Evolutionary conservation across 2,113 vertebrate species (phyloP).

Genomic region (Collichthys lucidus): DNA sequence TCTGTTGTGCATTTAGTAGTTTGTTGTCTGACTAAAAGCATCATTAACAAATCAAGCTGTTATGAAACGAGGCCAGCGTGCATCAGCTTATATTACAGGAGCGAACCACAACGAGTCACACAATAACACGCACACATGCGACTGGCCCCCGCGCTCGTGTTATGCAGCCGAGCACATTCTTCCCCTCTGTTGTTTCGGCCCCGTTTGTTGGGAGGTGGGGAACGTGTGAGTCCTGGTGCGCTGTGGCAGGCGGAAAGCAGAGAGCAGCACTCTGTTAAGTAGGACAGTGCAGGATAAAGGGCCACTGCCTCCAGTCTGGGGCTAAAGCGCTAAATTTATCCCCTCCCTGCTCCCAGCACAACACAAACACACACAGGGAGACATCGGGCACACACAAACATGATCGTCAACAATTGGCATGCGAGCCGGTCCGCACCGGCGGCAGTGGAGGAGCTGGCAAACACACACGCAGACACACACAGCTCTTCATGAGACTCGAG

Average conservation of each 20-base stretch:
- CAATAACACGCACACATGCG: slow-evolving; percentile 37
- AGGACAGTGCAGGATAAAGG: slow-evolving; percentile 91
- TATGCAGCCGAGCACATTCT: slow-evolving; percentile 50
- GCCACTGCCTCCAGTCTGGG: slow-evolving; percentile 87
- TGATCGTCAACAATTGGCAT: slow-evolving; percentile 50
- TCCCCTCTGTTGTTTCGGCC: slow-evolving; percentile 50
- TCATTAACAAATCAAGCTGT: slow-evolving; percentile 64
- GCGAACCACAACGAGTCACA: slow-evolving; percentile 18
- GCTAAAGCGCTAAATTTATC: slow-evolving; percentile 88
- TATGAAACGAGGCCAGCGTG: slow-evolving; percentile 52
- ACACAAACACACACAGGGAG: slow-evolving; percentile 68
- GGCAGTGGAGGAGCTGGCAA: slow-evolving; percentile 14
- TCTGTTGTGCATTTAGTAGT: slow-evolving; percentile 32
- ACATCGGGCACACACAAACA: slow-evolving; percentile 57
- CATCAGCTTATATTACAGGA: slow-evolving; percentile 21
- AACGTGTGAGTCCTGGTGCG: slow-evolving; percentile 56
- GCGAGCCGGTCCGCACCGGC: slow-evolving; percentile 18
- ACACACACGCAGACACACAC: not conserved
- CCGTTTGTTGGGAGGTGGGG: slow-evolving; percentile 45
- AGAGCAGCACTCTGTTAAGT: slow-evolving; percentile 85
- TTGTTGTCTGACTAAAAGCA: slow-evolving; percentile 44
- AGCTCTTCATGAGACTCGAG: no score
- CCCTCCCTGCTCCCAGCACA: slow-evolving; percentile 72
- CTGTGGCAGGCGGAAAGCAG: slow-evolving; percentile 81
- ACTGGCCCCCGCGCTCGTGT: slow-evolving; percentile 23